Evolutionary conservation across 2,113 vertebrate species (phyloP), one percentile per base, ranked within the genome.

Genomic region (Gnathochromis pfefferi): DNA sequence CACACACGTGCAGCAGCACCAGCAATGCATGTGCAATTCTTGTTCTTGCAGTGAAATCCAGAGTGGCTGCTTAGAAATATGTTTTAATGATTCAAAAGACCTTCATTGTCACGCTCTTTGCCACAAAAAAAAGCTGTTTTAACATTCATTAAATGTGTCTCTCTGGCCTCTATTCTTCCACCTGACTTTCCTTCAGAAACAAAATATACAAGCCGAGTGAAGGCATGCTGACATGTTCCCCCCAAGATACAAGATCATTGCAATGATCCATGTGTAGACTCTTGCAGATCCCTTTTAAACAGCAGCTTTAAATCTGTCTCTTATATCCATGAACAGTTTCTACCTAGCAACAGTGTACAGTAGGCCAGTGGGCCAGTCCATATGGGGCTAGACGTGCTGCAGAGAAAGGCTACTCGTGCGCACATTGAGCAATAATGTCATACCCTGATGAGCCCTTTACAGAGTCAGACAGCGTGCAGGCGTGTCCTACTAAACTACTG

Each of bases 361-460:
- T 94, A 91, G 94, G 91, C 40, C 84, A 93, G 87, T 93, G 73
- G 89, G 87, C 40, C 68, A 82, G 51, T 90, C 91, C 94, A 90
- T 94, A 93, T 91, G 91, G 87, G 91, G 80, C 83, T 45, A 91
- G 88, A 94, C 90, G 10, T n/a, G 89, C 83, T 31, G 85, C 90
- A 92, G 91, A 91, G 81, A 78, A 92, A 85, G 91, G 86, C 58
- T 91, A 93, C 91, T 95, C 94, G 90, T 93, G 91, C 91, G 21
- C 26, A 68, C 68, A 73, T 2, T 94, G 92, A 94, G 85, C 93
- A 94, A 95, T 96, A 84, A 95, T 93, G 90, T 95, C 93, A 95
- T 86, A 87, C 90, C 28, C 91, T 28, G 88, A 87, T 92, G 87
- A 85, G 86, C 85, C 45, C 89, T 78, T 88, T 89, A 90, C 82